A percentile compares a stretch with the other conserved stretches of the same genome.
phyloP scores from a whole-genome alignment of 2,888 invertebrate genomes.

The Linnaemya vulpina region DNA sequence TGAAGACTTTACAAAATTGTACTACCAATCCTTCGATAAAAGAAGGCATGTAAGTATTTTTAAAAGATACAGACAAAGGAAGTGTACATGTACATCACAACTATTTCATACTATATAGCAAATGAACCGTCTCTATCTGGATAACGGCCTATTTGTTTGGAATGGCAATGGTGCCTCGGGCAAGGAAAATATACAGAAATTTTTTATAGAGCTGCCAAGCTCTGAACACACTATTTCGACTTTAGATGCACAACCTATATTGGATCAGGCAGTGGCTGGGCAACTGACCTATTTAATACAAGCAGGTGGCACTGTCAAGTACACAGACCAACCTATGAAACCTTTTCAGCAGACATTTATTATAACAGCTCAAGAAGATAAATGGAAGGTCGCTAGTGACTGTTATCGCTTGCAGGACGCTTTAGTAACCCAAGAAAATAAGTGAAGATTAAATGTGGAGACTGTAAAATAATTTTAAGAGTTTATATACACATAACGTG shows the following conservation, averaged over 20 bases:
- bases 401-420: slow-evolving; percentile 90
- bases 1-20: slow-evolving; percentile 94
- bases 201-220: slow-evolving; percentile 91
- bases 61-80: not conserved
- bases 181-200: slow-evolving; percentile 92
- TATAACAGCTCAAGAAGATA: slow-evolving; percentile 93
- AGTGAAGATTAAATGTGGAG: slow-evolving; percentile 11
- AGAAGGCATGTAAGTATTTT: slow-evolving; percentile 88
- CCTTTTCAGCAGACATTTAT: slow-evolving; percentile 94
- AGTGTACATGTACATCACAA: not conserved
- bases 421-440: slow-evolving; percentile 72
- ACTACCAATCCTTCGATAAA: slow-evolving; percentile 94
- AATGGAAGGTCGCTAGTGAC: slow-evolving; percentile 97
- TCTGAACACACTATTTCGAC: slow-evolving; percentile 90
- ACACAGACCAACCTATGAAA: slow-evolving; percentile 85
- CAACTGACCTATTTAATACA: slow-evolving; percentile 93
- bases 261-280: slow-evolving; percentile 89
- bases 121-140: slow-evolving; percentile 91
- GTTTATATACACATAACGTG: not conserved
- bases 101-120: slow-evolving; percentile 83
- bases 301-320: slow-evolving; percentile 92
- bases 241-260: slow-evolving; percentile 94
- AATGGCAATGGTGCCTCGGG: slow-evolving; percentile 94
- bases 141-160: slow-evolving; percentile 93
- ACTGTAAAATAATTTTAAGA: not conserved